phyloP scores from a whole-genome alignment of 1,140 invertebrate genomes.

The Drosophila nigrodunni region DNA sequence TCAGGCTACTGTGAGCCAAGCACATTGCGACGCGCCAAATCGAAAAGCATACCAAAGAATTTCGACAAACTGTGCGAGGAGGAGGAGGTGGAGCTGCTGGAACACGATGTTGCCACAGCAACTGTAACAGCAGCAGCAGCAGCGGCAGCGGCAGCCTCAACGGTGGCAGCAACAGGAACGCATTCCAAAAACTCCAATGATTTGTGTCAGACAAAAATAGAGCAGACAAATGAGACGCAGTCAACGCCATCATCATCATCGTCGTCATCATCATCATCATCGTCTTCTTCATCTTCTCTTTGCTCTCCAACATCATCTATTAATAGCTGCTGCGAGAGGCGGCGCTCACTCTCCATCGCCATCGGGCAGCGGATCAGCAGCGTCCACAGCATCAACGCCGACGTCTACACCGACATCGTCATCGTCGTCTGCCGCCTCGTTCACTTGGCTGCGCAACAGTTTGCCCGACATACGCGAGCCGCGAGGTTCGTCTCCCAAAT shows the following conservation, averaged over 20 bases:
- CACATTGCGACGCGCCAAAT: constrained; percentile 81
- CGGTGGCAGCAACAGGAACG: neutral
- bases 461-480: constrained; percentile 81
- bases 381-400: constrained; percentile 64
- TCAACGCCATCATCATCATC: constrained; percentile 4
- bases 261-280: constrained; percentile 12
- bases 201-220: constrained; percentile 82
- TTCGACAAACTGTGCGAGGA: constrained; percentile 83
- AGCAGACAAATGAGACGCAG: constrained; percentile 30
- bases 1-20: constrained; percentile 89
- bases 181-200: constrained; percentile 69
- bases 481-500: constrained; percentile 58
- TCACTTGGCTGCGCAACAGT: constrained; percentile 82
- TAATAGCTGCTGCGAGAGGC: constrained; percentile 73
- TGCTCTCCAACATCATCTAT: constrained; percentile 65
- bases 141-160: neutral
- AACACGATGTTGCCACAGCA: constrained; percentile 14
- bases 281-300: constrained; percentile 18
- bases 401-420: constrained; percentile 52
- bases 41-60: constrained; percentile 85
- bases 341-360: constrained; percentile 65
- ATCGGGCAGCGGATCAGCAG: constrained; percentile 31
- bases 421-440: constrained; percentile 84
- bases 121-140: neutral
- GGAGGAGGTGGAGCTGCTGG: constrained; percentile 60